Base-by-base conservation (phyloP, 2,888 invertebrate species). In the Muschampia plurimacula region DNA sequence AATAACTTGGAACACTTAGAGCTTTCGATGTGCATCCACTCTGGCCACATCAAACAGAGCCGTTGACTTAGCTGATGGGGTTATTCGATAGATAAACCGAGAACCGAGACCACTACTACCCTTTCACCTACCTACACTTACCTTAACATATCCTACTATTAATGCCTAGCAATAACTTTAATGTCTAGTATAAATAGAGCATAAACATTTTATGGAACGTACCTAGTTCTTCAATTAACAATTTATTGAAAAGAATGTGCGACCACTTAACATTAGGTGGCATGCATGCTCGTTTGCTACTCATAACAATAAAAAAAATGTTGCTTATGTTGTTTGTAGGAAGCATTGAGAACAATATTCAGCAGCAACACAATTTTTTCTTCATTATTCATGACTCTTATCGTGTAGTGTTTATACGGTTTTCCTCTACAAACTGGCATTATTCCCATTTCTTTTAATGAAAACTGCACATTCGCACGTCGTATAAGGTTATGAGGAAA, bases 1-100 rank as follows among this genome's bases (percentile, higher is more conserved):
- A 92, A 91, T 89, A 92, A 89, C 90, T 87, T 82, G 81, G 79
- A 81, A 85, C 83, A 83, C 85, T 87, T 83, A 81, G 80, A 80
- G 79, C 83, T 84, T 83, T 81, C 79, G 77, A 83, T 82, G 81
- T 83, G 82, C 81, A 82, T 76, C 83, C 76, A 73, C 76, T 79
- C 74, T 78, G 78, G 81, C 76, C 81, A 87, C 84, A 84, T 87
- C 88, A 87, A 88, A 90, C 86, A 86, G 80, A 77, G 77, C 77
- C 83, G 87, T 87, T 90, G 85, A 87, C 89, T 87, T 86, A 86
- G 81, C 81, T 80, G 83, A 89, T 87, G 83, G 88, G 80, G 83
- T 87, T 87, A 86, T 86, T 86, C 83, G 83, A 83, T 86, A 83
- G 83, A 86, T 84, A 88, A 88, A 86, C 83, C 82, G 74, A 60